Conservation (phyloP, 2,888 invertebrate genomes). For the Rapana venosa region DNA sequence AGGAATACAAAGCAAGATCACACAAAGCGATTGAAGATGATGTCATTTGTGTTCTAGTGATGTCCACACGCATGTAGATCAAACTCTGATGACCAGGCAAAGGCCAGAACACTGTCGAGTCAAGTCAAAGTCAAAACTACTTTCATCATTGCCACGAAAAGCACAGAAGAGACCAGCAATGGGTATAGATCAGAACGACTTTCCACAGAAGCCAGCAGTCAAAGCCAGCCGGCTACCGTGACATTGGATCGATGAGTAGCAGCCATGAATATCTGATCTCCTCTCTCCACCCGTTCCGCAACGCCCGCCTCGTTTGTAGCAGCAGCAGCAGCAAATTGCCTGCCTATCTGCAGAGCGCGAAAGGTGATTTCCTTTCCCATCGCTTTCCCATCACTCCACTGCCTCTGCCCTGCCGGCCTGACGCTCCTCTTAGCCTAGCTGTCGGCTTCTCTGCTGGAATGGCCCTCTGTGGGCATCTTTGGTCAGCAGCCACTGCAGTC, state of each 20-base stretch:
- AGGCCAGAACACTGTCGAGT: too few species aligned
- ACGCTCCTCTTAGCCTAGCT: background rate
- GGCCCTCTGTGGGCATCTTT: too few species aligned
- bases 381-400: background rate
- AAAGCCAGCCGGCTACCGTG: too few species aligned
- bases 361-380: background rate
- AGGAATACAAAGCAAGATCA: too few species aligned
- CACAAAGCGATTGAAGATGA: too few species aligned
- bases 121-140: too few species aligned
- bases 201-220: too few species aligned
- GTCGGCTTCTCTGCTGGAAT: background rate
- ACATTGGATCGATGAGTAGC: background rate
- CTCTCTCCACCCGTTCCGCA: background rate
- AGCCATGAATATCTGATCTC: conserved; percentile 1
- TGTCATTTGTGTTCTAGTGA: too few species aligned
- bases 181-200: too few species aligned
- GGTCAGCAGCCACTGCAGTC: too few species aligned
- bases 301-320: background rate
- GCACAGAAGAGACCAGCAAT: background rate
- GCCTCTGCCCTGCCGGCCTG: background rate
- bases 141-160: background rate
- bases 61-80: too few species aligned
- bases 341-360: background rate
- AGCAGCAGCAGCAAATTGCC: background rate
- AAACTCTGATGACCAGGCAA: too few species aligned